Evolutionary conservation across 53 echinoderm and acorn worm species (phyloP), one percentile per base, ranked within the genome.

Genomic region (Zoroaster sp.): DNA sequence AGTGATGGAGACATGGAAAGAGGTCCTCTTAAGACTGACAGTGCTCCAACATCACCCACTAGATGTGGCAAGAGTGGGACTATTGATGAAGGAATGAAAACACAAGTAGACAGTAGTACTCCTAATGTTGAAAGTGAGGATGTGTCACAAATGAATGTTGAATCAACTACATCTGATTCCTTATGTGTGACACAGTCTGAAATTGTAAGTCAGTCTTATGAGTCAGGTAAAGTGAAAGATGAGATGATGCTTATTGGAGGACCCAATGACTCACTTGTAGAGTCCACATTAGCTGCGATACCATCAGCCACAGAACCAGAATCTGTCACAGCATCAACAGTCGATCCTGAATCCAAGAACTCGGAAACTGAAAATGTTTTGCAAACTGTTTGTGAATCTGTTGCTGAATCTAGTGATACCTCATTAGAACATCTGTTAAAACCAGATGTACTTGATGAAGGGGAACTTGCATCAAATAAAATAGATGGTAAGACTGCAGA

Each of bases 1-100:
- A 91, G 91, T 65, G 92, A 90, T 18, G 67, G 76, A 38, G 93
- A 83, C 69, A 44, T 11, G 4, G 90, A 89, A 15, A 63, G 73
- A 39, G 68, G 73, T 35, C 41, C 89, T 28, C 54, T 66, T 53
- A 81, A 53, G 89, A 46, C 78, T 52, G 79, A 78, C 41, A 32
- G 47, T 83, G 72, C 65, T 77, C 13, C 23, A 17, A 69, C 39
- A 20, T 79, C 39, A n/a, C 89, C 47, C 9, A 35, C 35, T 4
- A n/a, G 10, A 20, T 45, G 18, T 21, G 74, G 53, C 35, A 53
- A 75, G 38, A 52, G 11, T 4, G 37, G 13, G 17, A 32, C 40
- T 1, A 25, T 65, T 4, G 66, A 25, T 21, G 20, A 41, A 31
- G 43, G 41, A 20, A 43, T 81, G 10, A 81, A 81, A 66, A 66